phyloP scores from a whole-genome alignment of 30 jellyfish, hydroid and myxozoan species.

The Aurelia aurita complex sp. Pacific region DNA sequence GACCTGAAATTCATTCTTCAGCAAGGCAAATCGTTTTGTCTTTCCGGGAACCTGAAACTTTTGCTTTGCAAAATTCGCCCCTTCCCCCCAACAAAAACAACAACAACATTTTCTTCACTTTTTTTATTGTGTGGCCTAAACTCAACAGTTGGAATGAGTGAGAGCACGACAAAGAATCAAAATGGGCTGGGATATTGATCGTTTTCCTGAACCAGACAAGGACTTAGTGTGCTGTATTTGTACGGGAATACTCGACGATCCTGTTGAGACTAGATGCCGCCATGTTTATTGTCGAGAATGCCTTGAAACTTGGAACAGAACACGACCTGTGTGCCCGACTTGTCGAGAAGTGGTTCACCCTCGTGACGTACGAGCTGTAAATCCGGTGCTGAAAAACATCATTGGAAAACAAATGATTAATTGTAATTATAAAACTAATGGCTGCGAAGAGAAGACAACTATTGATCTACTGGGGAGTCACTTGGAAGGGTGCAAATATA shows the following conservation, averaged over 20 bases:
- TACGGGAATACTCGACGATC: slow-evolving; percentile 70
- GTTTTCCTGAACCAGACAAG: slow-evolving; percentile 67
- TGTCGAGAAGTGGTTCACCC: slow-evolving; percentile 58
- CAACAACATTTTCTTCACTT: too few species aligned
- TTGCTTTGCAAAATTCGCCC: too few species aligned
- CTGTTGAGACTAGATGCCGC: slow-evolving; percentile 82
- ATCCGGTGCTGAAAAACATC: slow-evolving; percentile 68
- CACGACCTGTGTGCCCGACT: slow-evolving; percentile 66
- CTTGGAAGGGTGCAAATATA: slow-evolving; percentile 38
- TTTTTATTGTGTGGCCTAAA: too few species aligned
- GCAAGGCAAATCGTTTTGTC: too few species aligned
- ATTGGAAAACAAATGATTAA: slow-evolving; percentile 55
- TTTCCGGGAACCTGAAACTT: too few species aligned
- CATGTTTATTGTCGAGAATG: slow-evolving; percentile 71
- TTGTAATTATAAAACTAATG: slow-evolving; percentile 57
- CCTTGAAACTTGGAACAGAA: slow-evolving; percentile 56
- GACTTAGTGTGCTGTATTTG: slow-evolving; percentile 80
- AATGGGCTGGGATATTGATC: slow-evolving; percentile 85
- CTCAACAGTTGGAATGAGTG: too few species aligned
- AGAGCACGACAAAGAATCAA: background rate
- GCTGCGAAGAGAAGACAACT: slow-evolving; percentile 63
- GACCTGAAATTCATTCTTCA: too few species aligned
- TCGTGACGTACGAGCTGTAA: slow-evolving; percentile 56
- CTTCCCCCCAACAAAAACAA: too few species aligned
- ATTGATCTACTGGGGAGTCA: slow-evolving; percentile 46